Percentiles rank a stretch among this genome's conserved stretches.
Conservation (phyloP, 2,113 vertebrate species). For the Delphinus delphis region DNA sequence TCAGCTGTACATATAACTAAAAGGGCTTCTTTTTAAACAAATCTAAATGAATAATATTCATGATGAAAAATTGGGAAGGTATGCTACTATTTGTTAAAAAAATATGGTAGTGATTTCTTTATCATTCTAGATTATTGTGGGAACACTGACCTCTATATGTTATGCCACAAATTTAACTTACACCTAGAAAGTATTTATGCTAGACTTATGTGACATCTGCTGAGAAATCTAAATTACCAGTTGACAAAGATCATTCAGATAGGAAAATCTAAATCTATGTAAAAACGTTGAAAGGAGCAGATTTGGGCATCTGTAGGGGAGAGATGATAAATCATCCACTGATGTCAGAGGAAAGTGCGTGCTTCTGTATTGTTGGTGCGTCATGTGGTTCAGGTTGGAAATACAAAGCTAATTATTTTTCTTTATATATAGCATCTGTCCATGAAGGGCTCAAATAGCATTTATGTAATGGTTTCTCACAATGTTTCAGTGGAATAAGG, state of each 20-base stretch:
- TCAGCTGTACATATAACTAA: accelerated
- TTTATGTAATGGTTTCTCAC: constrained; percentile 37
- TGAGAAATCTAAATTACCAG: constrained; percentile 79
- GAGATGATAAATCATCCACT: constrained; percentile 72
- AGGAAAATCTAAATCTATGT: not conserved
- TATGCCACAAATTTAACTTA: constrained; percentile 77
- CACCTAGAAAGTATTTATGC: constrained; percentile 71
- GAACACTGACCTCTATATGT: constrained; percentile 75
- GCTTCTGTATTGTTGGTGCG: constrained; percentile 44
- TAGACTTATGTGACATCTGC: constrained; percentile 72
- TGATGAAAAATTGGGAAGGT: not conserved
- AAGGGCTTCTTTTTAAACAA: constrained; percentile 59
- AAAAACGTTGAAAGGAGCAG: constrained; percentile 65
- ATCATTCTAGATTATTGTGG: constrained; percentile 70
- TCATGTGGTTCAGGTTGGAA: constrained; percentile 57
- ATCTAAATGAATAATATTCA: constrained; percentile 49
- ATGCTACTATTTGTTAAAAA: constrained; percentile 2
- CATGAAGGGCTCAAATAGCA: constrained; percentile 20
- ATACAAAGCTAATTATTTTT: constrained; percentile 69
- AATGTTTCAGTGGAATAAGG: constrained; percentile 43
- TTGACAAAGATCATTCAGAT: constrained; percentile 78
- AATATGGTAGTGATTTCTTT: constrained; percentile 53
- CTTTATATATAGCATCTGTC: constrained; percentile 50
- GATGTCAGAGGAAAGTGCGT: constrained; percentile 48
- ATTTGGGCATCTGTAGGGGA: constrained; percentile 51